Percentiles rank a stretch among this genome's conserved stretches.
Conservation (phyloP, 2,888 invertebrate genomes). For the Zygogramma bicolorata region DNA sequence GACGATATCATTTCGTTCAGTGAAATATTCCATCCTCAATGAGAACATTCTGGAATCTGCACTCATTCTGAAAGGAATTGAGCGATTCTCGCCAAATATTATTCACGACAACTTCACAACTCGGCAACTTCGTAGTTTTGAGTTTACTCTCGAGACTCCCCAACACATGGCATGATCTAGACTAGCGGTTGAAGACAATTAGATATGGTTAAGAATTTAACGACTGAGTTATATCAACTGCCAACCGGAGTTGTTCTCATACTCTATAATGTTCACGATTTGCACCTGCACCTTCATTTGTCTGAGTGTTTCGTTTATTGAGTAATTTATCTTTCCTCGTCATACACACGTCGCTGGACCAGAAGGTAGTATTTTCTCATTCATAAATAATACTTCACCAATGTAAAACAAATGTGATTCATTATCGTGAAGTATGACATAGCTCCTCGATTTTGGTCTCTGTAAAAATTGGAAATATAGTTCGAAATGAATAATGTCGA, state of each 20-base stretch:
- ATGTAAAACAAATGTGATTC: too few relatives aligned
- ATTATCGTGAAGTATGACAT: too few relatives aligned
- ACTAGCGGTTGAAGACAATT: conserved; percentile 43
- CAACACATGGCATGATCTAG: conserved; percentile 26
- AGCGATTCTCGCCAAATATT: conserved; percentile 32
- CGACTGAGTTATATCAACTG: neutral
- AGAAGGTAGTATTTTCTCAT: too few relatives aligned
- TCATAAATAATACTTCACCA: too few relatives aligned
- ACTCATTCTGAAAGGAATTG: neutral
- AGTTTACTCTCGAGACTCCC: conserved; percentile 31
- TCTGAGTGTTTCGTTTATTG: neutral
- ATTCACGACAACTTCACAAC: conserved; percentile 36
- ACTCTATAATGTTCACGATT: neutral
- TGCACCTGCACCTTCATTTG: neutral
- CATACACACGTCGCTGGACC: neutral
- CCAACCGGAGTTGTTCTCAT: neutral
- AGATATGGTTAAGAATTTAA: conserved; percentile 33
- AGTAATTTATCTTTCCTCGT: neutral
- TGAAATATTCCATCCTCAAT: neutral
- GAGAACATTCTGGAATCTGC: neutral
- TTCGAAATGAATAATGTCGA: too few relatives aligned
- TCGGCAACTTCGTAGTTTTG: conserved; percentile 39
- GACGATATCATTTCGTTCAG: too few relatives aligned
- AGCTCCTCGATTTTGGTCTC: too few relatives aligned
- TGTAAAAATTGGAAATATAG: too few relatives aligned